Base-by-base conservation (phyloP, 2,113 vertebrate genomes). In the Lophochroa leadbeateri region DNA sequence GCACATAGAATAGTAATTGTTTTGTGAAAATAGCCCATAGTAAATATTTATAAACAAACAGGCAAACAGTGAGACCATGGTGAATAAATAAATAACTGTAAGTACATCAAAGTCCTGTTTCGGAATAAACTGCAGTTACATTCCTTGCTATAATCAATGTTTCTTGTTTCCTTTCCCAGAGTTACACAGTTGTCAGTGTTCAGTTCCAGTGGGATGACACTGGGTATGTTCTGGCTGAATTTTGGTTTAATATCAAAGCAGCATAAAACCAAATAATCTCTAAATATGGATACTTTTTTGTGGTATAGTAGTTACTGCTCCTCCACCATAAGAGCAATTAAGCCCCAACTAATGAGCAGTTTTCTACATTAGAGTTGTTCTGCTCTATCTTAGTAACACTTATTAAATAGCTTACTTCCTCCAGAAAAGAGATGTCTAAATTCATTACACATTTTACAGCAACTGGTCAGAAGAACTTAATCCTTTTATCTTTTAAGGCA, bases 31-130 rank as follows among this genome's bases (percentile, higher is more conserved):
- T 88, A 95, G 84, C 87, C 31, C 72, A 31, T 88, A 88, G 97
- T 97, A 98, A 98, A 98, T 98, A 97, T 98, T 98, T 97, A 97
- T 96, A 95, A 97, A 97, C 90, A 97, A 95, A 91, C 89, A 96
- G 81, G 83, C 89, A 97, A 97, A 97, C 95, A 97, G 86, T 71
- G 92, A 97, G 92, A 95, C 92, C 92, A 69, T 71, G 91, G 92
- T 96, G 94, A 97, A 95, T 97, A 96, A 97, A 94, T 95, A 97
- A 96, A 58, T 21, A 55, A 33, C 95, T 90, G 25, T 86, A 90
- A 91, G 97, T 94, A 82, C 95, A 95, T 96, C 17, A 1, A 97
- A 97, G 90, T 86, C 88, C 82, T 91, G 63, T 89, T 98, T 97
- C 92, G 94, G 88, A 92, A 90, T 81, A 94, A 91, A 27, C 76